These are phyloP conservation scores for Chrysolina americana DNA, from an alignment of 2,888 invertebrate genomes.

Conservation along the genomic window DNA sequence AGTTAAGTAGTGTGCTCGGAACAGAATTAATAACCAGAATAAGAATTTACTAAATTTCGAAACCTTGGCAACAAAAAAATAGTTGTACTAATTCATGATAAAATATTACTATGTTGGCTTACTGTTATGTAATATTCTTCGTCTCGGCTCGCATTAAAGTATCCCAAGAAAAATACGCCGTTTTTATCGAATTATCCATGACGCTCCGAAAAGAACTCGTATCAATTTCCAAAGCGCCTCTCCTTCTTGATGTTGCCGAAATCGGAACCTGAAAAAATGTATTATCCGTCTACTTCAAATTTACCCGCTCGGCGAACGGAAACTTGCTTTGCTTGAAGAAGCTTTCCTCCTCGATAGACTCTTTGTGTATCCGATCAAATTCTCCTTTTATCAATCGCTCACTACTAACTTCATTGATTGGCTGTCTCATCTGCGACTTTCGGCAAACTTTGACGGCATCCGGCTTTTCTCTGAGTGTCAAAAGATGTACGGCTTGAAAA, in stretches of 20 bases:
- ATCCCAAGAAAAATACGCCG: not conserved
- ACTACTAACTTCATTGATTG: conserved; percentile 7
- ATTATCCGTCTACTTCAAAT: conserved; percentile 9
- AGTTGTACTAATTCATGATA: too few relatives aligned
- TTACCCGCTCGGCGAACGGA: conserved; percentile 3
- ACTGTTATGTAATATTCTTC: too few relatives aligned
- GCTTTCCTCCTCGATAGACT: not conserved
- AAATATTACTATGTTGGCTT: too few relatives aligned
- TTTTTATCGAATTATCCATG: not conserved
- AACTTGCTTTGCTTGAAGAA: not conserved
- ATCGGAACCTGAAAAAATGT: not conserved
- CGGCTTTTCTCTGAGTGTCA: not conserved
- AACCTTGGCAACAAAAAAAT: too few relatives aligned
- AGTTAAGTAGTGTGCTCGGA: too few relatives aligned
- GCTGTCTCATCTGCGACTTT: not conserved
- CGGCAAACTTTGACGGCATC: not conserved
- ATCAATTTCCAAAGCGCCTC: not conserved
- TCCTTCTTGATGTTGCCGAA: not conserved
- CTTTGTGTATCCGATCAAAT: not conserved
- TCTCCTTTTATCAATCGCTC: conserved; percentile 4
- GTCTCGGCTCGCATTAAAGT: not conserved
- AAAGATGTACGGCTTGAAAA: not conserved
- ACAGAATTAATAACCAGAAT: too few relatives aligned
- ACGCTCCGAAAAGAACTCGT: not conserved
- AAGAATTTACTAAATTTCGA: too few relatives aligned